Conservation (phyloP, 2,113 vertebrate species). For the Cricetomys ansorgei region DNA sequence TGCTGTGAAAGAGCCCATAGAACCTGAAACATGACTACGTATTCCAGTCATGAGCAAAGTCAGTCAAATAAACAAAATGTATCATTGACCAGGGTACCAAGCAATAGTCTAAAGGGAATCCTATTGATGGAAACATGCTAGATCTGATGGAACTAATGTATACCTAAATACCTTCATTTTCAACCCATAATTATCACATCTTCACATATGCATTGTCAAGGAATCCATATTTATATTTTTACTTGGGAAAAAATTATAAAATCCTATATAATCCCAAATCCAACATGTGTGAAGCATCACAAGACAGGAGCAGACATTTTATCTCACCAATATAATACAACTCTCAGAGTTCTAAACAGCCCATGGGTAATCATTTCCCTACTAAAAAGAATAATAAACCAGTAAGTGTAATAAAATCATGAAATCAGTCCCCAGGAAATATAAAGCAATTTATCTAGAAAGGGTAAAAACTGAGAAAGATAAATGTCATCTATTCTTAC, state of each 20-base stretch:
- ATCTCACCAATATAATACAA: neutral
- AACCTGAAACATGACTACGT: neutral
- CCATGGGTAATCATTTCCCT: neutral
- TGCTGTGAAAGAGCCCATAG: neutral
- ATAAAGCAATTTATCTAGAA: neutral
- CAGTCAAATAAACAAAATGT: neutral
- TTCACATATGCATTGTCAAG: neutral
- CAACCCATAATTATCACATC: neutral
- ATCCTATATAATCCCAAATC: neutral
- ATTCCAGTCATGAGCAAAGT: slow-evolving; percentile 25
- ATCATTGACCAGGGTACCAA: neutral
- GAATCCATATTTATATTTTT: neutral
- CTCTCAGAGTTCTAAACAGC: neutral
- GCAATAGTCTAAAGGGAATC: neutral
- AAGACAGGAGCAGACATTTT: neutral
- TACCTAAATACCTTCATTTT: neutral
- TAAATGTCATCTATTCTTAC: neutral
- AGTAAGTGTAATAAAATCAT: neutral
- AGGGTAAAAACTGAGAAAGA: neutral
- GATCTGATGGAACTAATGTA: neutral
- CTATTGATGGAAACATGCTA: neutral
- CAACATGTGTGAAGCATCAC: neutral
- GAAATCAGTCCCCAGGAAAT: neutral
- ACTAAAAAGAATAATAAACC: neutral
- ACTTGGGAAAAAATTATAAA: neutral